phyloP scores from a whole-genome alignment of 2,113 vertebrate species.

The Todiramphus chloris region DNA sequence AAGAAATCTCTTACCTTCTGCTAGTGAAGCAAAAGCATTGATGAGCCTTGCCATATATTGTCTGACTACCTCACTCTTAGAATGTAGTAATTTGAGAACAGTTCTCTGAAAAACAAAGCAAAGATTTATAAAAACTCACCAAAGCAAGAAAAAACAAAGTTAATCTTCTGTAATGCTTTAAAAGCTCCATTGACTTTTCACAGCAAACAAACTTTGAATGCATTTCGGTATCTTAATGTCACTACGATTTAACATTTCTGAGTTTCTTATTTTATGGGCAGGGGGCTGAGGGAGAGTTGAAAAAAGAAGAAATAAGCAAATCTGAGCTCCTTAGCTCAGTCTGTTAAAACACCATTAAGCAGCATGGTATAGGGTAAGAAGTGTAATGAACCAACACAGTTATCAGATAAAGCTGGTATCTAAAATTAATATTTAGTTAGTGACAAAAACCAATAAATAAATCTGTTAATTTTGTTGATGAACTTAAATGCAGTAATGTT shows the following conservation, averaged over 20 bases:
- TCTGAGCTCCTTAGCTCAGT: background rate
- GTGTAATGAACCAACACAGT: background rate
- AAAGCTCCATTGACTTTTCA: background rate
- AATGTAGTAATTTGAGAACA: conserved; percentile 82
- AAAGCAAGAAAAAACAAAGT: background rate
- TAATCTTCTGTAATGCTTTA: background rate
- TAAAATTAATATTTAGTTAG: background rate
- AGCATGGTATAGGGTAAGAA: background rate
- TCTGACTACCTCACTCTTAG: conserved; percentile 85
- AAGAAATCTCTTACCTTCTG: conserved; percentile 78
- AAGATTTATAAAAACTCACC: background rate
- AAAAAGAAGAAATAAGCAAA: background rate
- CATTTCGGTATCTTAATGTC: background rate
- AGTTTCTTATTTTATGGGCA: background rate
- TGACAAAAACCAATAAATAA: background rate
- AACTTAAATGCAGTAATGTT: background rate
- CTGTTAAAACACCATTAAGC: background rate
- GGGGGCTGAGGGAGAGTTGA: background rate
- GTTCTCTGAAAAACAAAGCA: conserved; percentile 72
- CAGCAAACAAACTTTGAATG: background rate
- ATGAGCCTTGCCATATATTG: conserved; percentile 90
- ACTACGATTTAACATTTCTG: background rate
- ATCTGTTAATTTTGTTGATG: background rate
- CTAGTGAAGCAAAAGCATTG: conserved; percentile 90
- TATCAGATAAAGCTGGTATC: background rate